Evolutionary conservation across 2,113 vertebrate genomes (phyloP).

Genomic region (Callaeas wilsoni): DNA sequence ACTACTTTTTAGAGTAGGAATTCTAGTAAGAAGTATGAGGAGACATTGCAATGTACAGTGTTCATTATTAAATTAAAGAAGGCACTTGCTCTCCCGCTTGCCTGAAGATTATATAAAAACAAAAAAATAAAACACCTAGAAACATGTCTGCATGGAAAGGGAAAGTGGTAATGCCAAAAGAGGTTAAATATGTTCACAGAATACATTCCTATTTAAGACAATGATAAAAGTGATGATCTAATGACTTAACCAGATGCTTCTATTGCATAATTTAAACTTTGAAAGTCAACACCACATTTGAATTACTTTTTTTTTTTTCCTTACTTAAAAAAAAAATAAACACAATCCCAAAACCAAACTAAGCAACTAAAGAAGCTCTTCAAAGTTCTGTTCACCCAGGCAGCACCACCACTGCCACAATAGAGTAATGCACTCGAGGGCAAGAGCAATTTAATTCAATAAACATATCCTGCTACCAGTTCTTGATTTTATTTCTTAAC

Average conservation of each 20-base stretch:
- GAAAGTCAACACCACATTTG: not conserved
- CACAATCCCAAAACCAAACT: not conserved
- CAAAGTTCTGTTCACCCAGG: not conserved
- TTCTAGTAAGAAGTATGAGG: not conserved
- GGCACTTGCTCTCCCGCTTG: slow-evolving; percentile 51
- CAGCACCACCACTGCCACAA: not conserved
- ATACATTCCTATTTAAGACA: not conserved
- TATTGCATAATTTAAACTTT: not conserved
- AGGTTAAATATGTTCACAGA: not conserved
- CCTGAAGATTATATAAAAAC: not conserved
- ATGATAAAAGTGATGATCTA: not conserved
- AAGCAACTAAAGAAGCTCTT: not conserved
- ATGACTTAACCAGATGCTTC: not conserved
- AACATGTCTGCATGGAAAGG: not conserved
- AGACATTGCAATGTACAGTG: not conserved
- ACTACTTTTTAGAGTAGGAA: not conserved
- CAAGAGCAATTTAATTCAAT: not conserved
- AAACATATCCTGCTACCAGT: not conserved
- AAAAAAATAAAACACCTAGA: not conserved
- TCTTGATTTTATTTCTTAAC: not conserved
- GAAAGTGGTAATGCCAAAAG: not conserved
- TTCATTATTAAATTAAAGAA: slow-evolving; percentile 23
- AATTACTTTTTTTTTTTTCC: not conserved
- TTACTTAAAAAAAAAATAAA: not conserved
- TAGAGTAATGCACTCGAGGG: not conserved